Percentiles rank a stretch among this genome's conserved stretches.
Evolutionary conservation across 2,113 vertebrate genomes (phyloP).

Genomic region (Globicephala melas): DNA sequence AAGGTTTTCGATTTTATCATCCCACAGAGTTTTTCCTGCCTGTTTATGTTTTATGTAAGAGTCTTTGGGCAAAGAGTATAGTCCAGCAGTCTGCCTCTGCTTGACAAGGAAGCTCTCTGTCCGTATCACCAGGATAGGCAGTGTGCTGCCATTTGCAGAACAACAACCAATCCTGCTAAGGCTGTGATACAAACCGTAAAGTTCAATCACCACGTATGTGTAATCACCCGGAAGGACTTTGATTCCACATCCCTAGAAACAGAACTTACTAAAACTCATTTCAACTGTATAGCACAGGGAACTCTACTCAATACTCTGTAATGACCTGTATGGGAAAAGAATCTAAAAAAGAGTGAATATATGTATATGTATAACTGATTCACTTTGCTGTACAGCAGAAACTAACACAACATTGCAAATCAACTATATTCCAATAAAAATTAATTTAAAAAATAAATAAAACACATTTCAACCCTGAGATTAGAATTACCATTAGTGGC

Average conservation of each 20-base stretch:
- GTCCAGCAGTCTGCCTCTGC: background rate
- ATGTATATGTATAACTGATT: background rate
- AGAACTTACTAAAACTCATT: background rate
- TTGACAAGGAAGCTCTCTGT: background rate
- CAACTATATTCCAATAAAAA: background rate
- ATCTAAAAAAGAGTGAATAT: background rate
- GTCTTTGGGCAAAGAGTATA: background rate
- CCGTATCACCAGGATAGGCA: background rate
- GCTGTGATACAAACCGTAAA: background rate
- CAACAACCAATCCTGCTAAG: background rate
- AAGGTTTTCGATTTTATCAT: background rate
- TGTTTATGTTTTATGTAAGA: background rate
- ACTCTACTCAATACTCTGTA: background rate
- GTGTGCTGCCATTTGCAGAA: background rate
- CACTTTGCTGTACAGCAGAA: background rate
- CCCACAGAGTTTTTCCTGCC: background rate
- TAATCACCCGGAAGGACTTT: background rate
- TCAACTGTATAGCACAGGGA: background rate
- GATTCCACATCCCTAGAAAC: background rate
- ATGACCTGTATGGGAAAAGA: background rate
- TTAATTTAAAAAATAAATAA: background rate
- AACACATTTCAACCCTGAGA: background rate
- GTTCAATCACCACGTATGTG: background rate
- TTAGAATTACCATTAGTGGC: background rate
- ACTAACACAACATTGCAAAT: background rate